Evolutionary conservation across 2,797 vertebrate species (phyloP), one percentile per base, ranked within the genome.

Genomic region (Brachyrhaphis roseni): DNA sequence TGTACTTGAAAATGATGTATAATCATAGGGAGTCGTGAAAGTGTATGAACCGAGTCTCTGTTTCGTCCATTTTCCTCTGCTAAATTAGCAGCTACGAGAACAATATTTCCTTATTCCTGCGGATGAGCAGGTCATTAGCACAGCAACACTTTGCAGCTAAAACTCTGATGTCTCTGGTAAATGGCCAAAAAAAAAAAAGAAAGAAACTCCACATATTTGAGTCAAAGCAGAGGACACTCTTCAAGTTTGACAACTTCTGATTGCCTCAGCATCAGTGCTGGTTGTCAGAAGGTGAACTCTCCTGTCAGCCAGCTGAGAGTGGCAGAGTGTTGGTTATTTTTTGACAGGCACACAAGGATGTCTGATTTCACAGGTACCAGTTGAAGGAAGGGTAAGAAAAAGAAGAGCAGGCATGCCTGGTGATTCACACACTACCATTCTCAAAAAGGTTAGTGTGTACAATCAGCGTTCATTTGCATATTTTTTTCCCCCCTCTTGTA

Each of bases 221-320:
- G 68, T 72, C 68, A 46, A 51, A 64, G 84, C 86, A 55, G 83
- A 90, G 89, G 90, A 90, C 89, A 81, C 90, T 43, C 68, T 90
- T 88, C 82, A 85, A 77, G 76, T 90, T 87, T 92, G 92, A 93
- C 92, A 92, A 90, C 87, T 92, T 92, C 87, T 93, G 93, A 94
- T 94, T 93, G 91, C 90, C 84, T 88, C 90, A 71, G 87, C 53
- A 66, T 86, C 86, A 57, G 20, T 15, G 75, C 77, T n/a, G n/a
- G 86, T 85, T 90, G 91, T 90, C 88, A 87, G 87, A 71, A 80
- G n/a, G 77, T 75, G 83, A 89, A 89, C 86, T 86, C 87, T 84
- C 81, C 84, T 59, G 89, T 92, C 88, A 83, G 89, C 77, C 70
- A 8, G 80, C 62, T 70, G 83, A 45, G 83, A 89, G 82, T 72